Conservation (phyloP, 2,888 invertebrate genomes). For the Drosophila pegasa region DNA sequence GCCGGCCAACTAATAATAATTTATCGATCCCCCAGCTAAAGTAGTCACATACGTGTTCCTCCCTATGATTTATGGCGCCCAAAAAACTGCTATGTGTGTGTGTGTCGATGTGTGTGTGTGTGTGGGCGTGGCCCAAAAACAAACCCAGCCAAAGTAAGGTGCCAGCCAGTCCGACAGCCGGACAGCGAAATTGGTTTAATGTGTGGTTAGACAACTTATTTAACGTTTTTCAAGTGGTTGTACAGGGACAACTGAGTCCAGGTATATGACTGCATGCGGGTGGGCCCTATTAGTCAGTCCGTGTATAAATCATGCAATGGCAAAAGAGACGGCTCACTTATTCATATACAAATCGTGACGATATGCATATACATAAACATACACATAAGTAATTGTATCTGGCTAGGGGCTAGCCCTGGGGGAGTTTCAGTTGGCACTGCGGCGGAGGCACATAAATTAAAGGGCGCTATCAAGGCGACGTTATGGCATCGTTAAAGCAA, state of each 20-base stretch:
- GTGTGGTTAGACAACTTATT: constrained; percentile 80
- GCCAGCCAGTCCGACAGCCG: constrained; percentile 44
- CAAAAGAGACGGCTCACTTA: constrained; percentile 69
- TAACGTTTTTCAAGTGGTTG: constrained; percentile 79
- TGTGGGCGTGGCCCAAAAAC: constrained; percentile 47
- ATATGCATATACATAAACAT: constrained; percentile 27
- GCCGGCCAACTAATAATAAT: constrained; percentile 82
- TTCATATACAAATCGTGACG: constrained; percentile 19
- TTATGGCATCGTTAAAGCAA: constrained; percentile 79
- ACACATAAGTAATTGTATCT: constrained; percentile 23
- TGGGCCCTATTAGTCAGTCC: constrained; percentile 25
- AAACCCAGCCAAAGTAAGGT: constrained; percentile 44
- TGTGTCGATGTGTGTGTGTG: constrained; percentile 21
- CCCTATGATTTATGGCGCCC: constrained; percentile 78
- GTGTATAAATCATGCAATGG: constrained; percentile 73
- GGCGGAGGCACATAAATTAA: constrained; percentile 65
- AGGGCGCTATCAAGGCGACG: constrained; percentile 63
- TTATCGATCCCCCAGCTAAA: constrained; percentile 81
- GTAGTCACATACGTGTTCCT: constrained; percentile 72
- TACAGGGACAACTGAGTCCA: constrained; percentile 53
- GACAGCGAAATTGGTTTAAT: constrained; percentile 75
- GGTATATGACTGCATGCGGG: constrained; percentile 40
- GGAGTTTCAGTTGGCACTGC: constrained; percentile 17
- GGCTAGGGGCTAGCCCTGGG: constrained; percentile 22
- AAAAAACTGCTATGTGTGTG: constrained; percentile 38